Base-by-base conservation (phyloP, 2,888 invertebrate species). In the Boloria selene region DNA sequence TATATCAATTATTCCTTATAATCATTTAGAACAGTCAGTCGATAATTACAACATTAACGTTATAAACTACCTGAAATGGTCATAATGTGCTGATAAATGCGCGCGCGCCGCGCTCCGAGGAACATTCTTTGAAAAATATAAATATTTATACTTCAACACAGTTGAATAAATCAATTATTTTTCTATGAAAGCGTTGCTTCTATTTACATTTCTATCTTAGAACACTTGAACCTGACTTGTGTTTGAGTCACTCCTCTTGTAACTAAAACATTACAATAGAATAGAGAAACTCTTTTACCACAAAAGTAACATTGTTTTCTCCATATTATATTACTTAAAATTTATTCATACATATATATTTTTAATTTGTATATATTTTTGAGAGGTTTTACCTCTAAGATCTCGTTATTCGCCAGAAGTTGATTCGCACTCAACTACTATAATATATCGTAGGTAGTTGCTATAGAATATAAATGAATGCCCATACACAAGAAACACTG, bases 21-120 rank as follows among this genome's bases (percentile, higher is more conserved):
- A 83, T 81, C 79, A 78, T 79, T 81, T 83, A 83, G 79, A 83
- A 74, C 74, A 74, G n/a, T n/a, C n/a, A 74, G 75, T 75, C 79
- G 77, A 76, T 85, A 87, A 87, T 87, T 84, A 81, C 78, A 70
- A 79, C 72, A 80, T 81, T 83, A 85, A 77, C 80, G 77, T 79
- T 82, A 80, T 83, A 79, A 77, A 78, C 67, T 71, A 72, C 80
- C 81, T 78, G 80, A 82, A 87, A 88, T 85, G 85, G 88, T 78
- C 82, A 76, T 67, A 74, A 74, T 74, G 72, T 42, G 68, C 69
- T 64, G 70, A 73, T 76, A 73, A 76, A 13, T 16, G 56, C 56
- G 56, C 56, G 52, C 26, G 42, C 55, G 56, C 76, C 77, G 76
- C 69, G 71, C 31, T 64, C 59, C 55, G 44, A 45, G 72, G 78